Percentiles rank a stretch among this genome's conserved stretches.
phyloP scores from a whole-genome alignment of 1,140 invertebrate genomes.

The Pararge aegeria region DNA sequence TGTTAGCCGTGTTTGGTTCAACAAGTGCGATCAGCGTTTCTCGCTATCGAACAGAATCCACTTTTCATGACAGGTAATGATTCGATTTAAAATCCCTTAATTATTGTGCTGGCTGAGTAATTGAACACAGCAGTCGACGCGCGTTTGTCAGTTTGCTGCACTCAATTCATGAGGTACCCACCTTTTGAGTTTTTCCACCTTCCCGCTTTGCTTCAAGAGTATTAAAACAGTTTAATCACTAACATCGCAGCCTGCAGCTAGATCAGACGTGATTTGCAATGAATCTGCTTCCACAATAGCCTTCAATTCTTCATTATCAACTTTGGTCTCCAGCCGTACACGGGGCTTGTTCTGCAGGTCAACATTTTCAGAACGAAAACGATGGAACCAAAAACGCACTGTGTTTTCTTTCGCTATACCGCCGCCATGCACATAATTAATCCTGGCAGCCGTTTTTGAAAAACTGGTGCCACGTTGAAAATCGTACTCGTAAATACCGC shows the following conservation, averaged over 20 bases:
- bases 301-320: constrained; percentile 1
- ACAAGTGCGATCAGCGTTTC: constrained; percentile 2
- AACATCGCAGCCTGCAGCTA: background rate
- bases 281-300: background rate
- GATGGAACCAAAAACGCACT: background rate
- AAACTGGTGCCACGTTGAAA: background rate
- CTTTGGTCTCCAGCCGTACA: constrained; percentile 2
- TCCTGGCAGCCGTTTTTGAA: background rate
- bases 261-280: background rate
- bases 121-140: constrained; percentile 7
- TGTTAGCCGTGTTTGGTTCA: background rate
- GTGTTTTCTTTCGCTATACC: background rate
- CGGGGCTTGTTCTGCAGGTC: background rate
- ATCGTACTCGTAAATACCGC: background rate
- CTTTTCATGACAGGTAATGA: constrained; percentile 13
- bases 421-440: background rate
- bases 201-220: constrained; percentile 1
- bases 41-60: background rate
- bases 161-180: constrained; percentile 6
- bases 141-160: constrained; percentile 6
- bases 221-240: constrained; percentile 8
- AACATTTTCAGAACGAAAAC: constrained; percentile 9
- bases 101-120: background rate
- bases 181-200: constrained; percentile 1
- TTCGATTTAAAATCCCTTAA: background rate